Evolutionary conservation across 1,140 invertebrate genomes (phyloP), one percentile per base, ranked within the genome.

Genomic region (Heliconius eleuchia): DNA sequence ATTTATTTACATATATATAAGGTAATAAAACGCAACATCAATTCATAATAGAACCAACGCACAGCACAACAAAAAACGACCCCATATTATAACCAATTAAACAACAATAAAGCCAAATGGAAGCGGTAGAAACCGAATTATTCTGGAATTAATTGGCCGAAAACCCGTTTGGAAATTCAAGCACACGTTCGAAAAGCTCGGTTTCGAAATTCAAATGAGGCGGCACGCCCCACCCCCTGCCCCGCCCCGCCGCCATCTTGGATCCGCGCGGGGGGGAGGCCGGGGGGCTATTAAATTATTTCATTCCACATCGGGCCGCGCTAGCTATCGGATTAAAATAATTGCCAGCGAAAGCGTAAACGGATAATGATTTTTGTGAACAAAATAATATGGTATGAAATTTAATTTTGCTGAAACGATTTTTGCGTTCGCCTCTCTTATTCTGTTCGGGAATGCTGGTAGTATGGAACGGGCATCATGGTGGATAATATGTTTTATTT

Each of bases 131-230:
- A 91, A 90, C 88, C 87, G 88, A 91, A 91, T 93, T 92, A 92
- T 93, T 86, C 84, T 86, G 82, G 83, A 91, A 92, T 91, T 94
- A 94, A 94, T 94, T 92, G 92, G 90, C 91, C 91, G 90, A 93
- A 94, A 94, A 93, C 91, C 88, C 84, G 86, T 91, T 88, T 86
- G 83, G 83, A 87, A 87, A 87, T 88, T 91, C 87, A 87, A 90
- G 87, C 90, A 91, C 91, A 93, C 92, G 92, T 94, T 94, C 92
- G 92, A 83, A 90, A 90, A 89, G 89, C 90, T 87, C 86, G 88
- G 86, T 86, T 92, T 93, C 91, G 91, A 94, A 94, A 92, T 94
- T 94, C 92, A 94, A 94, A 94, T 94, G 91, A 94, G 91, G 92
- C 88, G 92, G 88, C 90, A 86, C 85, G 91, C 89, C 89, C 91